Percentiles rank a stretch among this genome's conserved stretches.
Evolutionary conservation across 2,888 invertebrate species (phyloP).

Genomic region (Scrobipalpa costella): DNA sequence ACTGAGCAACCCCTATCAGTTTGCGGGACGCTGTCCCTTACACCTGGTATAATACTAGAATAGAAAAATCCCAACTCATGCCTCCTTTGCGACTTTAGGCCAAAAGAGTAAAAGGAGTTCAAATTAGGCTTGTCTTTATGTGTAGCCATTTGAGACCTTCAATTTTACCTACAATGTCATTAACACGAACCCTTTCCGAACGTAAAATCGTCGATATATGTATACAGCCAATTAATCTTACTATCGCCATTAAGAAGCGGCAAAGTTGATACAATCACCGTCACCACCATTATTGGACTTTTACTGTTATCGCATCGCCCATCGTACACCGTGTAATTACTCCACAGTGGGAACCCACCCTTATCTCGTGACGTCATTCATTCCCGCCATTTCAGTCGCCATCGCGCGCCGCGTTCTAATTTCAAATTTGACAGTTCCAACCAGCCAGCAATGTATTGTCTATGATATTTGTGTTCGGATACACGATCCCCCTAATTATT

Average conservation of each 20-base stretch:
- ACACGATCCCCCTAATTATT: constrained; percentile 43
- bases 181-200: constrained; percentile 44
- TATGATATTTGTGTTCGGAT: constrained; percentile 24
- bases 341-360: constrained; percentile 56
- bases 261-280: constrained; percentile 67
- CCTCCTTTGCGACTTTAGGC: too few species aligned
- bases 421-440: neutral
- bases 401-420: constrained; percentile 6
- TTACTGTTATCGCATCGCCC: constrained; percentile 76
- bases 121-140: neutral
- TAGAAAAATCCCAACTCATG: too few species aligned
- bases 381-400: neutral
- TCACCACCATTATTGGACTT: constrained; percentile 67
- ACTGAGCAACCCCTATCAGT: too few species aligned
- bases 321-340: constrained; percentile 69
- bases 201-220: constrained; percentile 45
- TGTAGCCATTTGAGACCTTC: neutral
- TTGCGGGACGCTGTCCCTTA: too few species aligned
- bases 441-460: constrained; percentile 2
- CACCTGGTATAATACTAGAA: too few species aligned
- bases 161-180: neutral
- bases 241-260: constrained; percentile 61
- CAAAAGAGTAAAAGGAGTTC: too few species aligned
- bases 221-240: constrained; percentile 58
- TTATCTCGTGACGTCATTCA: constrained; percentile 38